Evolutionary conservation across 2,113 vertebrate genomes (phyloP), one percentile per base, ranked within the genome.

Genomic region (Holacanthus passer): DNA sequence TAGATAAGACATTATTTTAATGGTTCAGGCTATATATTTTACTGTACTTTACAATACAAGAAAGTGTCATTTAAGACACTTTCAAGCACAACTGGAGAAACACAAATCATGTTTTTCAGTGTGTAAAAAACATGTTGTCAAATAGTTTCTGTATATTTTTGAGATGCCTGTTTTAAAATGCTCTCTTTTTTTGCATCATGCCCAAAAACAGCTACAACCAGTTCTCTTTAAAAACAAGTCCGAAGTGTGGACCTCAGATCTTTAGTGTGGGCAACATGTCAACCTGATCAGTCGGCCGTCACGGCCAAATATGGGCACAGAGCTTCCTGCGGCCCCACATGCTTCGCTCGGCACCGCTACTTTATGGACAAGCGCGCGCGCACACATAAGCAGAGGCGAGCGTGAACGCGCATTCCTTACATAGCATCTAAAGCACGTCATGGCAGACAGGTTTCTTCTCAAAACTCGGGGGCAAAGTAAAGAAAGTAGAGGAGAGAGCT

Each of bases 401-500:
- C 71, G 67, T 63, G 79, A 70, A 70, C 81, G 78, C 75, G 77
- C 90, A 90, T 92, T 88, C 85, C 88, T 85, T 72, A 81, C 92
- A 91, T 90, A 87, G 82, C 85, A 87, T 75, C 50, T 77, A n/a
- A 29, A 77, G 78, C 58, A 88, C 83, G 83, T 91, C 85, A 90
- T 87, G 75, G 79, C 81, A 47, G 67, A 82, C 85, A 83, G 74
- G 85, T 87, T 86, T 65, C 53, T 79, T 3, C 52, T 86, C n/a
- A 68, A 81, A 76, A 83, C 72, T 69, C 59, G 3, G 41, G 29
- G 67, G 32, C 78, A 83, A 55, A 78, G 67, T 27, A 22, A 63
- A 64, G 55, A 69, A 53, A 65, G 60, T 59, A 6, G 32, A 73
- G 58, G 5, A 17, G 74, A 41, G 43, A 37, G 19, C 16, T 73